A percentile compares a stretch with the other conserved stretches of the same genome.
These are phyloP conservation scores for Alfaro cultratus DNA, from an alignment of 2,797 vertebrate genomes.

Conservation along the genomic window DNA sequence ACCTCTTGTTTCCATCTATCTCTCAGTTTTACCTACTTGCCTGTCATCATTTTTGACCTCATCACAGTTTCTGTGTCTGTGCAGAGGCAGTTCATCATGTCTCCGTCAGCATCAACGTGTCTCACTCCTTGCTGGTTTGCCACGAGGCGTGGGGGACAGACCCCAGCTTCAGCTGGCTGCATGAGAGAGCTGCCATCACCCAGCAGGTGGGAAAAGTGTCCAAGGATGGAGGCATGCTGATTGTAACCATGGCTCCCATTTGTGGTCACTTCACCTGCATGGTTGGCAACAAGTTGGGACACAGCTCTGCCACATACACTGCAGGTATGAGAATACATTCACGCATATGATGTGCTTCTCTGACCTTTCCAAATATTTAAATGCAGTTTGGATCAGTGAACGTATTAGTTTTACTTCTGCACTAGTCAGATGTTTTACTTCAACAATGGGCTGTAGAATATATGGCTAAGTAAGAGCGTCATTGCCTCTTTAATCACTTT, in stretches of 20 bases:
- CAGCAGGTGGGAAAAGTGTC: constrained; percentile 69
- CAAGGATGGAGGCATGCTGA: constrained; percentile 62
- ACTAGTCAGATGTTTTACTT: background rate
- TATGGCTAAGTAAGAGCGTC: background rate
- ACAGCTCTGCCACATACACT: constrained; percentile 77
- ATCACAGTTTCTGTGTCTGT: constrained; percentile 17
- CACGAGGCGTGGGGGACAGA: constrained; percentile 82
- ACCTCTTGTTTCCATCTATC: constrained; percentile 9
- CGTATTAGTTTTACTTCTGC: background rate
- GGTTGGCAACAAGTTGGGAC: constrained; percentile 79
- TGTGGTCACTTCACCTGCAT: constrained; percentile 84
- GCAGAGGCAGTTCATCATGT: constrained; percentile 82
- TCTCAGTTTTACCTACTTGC: constrained; percentile 21
- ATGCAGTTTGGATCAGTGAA: background rate
- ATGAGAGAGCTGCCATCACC: constrained; percentile 68
- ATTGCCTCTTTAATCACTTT: background rate
- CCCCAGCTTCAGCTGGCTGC: constrained; percentile 80
- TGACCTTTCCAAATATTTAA: background rate
- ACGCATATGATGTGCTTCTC: background rate
- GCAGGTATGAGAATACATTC: constrained; percentile 61
- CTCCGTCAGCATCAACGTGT: constrained; percentile 79
- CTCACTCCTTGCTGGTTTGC: constrained; percentile 77
- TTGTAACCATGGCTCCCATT: constrained; percentile 57
- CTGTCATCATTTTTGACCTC: constrained; percentile 15
- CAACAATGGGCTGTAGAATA: background rate